Percentiles rank a stretch among this genome's conserved stretches.
phyloP scores from a whole-genome alignment of 2,797 vertebrate species.

The Hapalemur alaotrensis region DNA sequence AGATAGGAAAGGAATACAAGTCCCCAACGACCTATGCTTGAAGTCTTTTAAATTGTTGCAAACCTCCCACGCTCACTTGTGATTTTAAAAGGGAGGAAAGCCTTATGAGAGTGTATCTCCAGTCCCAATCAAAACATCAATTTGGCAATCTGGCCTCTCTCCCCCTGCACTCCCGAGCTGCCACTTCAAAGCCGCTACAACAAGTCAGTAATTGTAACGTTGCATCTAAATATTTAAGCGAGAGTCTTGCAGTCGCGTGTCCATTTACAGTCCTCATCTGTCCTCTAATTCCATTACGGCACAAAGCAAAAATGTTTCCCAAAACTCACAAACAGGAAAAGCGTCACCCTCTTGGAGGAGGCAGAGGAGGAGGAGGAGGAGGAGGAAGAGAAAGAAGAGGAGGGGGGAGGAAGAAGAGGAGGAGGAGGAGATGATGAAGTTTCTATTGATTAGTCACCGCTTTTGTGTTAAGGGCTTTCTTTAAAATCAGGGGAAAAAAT shows the following conservation, averaged over 20 bases:
- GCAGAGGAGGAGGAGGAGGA: background rate
- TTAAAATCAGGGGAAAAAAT: slow-evolving; percentile 82
- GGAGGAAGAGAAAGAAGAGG: background rate
- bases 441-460: slow-evolving; percentile 85
- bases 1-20: background rate
- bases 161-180: slow-evolving; percentile 76
- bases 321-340: slow-evolving; percentile 87
- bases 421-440: slow-evolving; percentile 71
- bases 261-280: slow-evolving; percentile 88
- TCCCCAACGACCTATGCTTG: background rate
- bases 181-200: slow-evolving; percentile 85
- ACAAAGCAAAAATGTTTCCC: slow-evolving; percentile 87
- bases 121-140: slow-evolving; percentile 81
- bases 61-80: slow-evolving; percentile 57
- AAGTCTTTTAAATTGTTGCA: background rate
- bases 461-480: slow-evolving; percentile 87
- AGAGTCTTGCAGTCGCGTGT: slow-evolving; percentile 87
- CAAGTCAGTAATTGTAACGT: slow-evolving; percentile 88
- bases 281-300: slow-evolving; percentile 88
- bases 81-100: background rate
- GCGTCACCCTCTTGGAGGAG: slow-evolving; percentile 75
- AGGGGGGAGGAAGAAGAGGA: background rate
- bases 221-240: slow-evolving; percentile 91
- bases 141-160: slow-evolving; percentile 76
- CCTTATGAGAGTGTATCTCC: slow-evolving; percentile 64